These are phyloP conservation scores for Chaunax sp. DNA, from an alignment of 2,797 vertebrate species.

Conservation along the genomic window DNA sequence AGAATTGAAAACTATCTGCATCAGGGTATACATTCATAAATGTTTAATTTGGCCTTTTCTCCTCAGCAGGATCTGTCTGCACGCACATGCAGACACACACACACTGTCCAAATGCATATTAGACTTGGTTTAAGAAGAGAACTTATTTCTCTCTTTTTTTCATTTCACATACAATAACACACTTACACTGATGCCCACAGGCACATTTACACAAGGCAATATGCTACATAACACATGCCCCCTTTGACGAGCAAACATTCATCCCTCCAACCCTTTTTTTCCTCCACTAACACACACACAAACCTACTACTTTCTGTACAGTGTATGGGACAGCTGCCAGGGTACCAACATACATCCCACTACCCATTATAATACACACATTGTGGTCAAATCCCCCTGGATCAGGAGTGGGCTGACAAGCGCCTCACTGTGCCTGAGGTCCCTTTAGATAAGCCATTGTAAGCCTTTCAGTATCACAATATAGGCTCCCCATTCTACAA, in stretches of 20 bases:
- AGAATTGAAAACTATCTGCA: slow-evolving; percentile 46
- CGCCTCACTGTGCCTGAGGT: slow-evolving; percentile 75
- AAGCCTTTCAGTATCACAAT: slow-evolving; percentile 76
- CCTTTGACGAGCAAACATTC: slow-evolving; percentile 41
- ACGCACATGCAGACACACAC: slow-evolving; percentile 15
- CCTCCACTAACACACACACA: slow-evolving; percentile 45
- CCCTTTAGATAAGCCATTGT: slow-evolving; percentile 80
- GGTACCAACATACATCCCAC: slow-evolving; percentile 62
- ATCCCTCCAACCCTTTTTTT: slow-evolving; percentile 33
- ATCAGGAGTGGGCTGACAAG: slow-evolving; percentile 75
- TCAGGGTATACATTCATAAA: slow-evolving; percentile 43
- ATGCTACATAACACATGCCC: slow-evolving; percentile 21
- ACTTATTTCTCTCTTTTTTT: too few species aligned
- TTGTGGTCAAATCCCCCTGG: slow-evolving; percentile 71
- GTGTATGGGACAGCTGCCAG: slow-evolving; percentile 69
- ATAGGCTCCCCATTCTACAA: slow-evolving; percentile 67
- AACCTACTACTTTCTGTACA: slow-evolving; percentile 60
- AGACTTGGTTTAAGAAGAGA: too few species aligned
- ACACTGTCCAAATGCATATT: background rate
- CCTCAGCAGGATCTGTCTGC: slow-evolving; percentile 20
- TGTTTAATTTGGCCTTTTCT: slow-evolving; percentile 53
- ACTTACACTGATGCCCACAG: slow-evolving; percentile 12
- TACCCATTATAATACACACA: slow-evolving; percentile 74
- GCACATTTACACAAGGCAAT: slow-evolving; percentile 20
- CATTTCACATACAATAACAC: too few species aligned